Evolutionary conservation across 2,113 vertebrate species (phyloP).

Genomic region (Neogobius melanostomus): DNA sequence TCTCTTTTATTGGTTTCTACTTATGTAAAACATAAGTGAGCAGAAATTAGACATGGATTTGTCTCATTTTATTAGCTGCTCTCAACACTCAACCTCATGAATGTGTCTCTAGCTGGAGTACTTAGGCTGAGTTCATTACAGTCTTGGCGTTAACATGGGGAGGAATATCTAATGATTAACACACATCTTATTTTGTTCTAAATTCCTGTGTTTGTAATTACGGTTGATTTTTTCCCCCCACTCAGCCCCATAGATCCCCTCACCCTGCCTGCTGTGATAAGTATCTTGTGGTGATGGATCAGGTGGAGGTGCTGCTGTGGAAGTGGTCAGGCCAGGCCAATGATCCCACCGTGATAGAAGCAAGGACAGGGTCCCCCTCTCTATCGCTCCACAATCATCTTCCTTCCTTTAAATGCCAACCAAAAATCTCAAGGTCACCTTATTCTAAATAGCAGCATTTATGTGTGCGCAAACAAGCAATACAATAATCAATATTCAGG

Average conservation of each 20-base stretch:
- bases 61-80: conserved; percentile 89
- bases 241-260: conserved; percentile 28
- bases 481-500: neutral
- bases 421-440: conserved; percentile 71
- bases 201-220: conserved; percentile 43
- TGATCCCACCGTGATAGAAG: conserved; percentile 77
- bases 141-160: conserved; percentile 68
- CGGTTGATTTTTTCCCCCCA: conserved; percentile 34
- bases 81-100: conserved; percentile 26
- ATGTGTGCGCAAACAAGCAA: conserved; percentile 12
- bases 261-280: conserved; percentile 70
- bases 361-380: conserved; percentile 74
- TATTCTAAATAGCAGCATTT: conserved; percentile 54
- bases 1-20: conserved; percentile 94
- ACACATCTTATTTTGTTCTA: conserved; percentile 7
- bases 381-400: conserved; percentile 37
- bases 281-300: conserved; percentile 80
- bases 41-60: conserved; percentile 92
- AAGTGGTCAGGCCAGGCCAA: conserved; percentile 77
- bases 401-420: conserved; percentile 52
- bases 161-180: conserved; percentile 66
- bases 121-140: conserved; percentile 84
- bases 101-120: conserved; percentile 80
- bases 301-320: conserved; percentile 77
- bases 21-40: conserved; percentile 98